Evolutionary conservation across 2,888 invertebrate species (phyloP).

Genomic region (Meteorus cinctellus): DNA sequence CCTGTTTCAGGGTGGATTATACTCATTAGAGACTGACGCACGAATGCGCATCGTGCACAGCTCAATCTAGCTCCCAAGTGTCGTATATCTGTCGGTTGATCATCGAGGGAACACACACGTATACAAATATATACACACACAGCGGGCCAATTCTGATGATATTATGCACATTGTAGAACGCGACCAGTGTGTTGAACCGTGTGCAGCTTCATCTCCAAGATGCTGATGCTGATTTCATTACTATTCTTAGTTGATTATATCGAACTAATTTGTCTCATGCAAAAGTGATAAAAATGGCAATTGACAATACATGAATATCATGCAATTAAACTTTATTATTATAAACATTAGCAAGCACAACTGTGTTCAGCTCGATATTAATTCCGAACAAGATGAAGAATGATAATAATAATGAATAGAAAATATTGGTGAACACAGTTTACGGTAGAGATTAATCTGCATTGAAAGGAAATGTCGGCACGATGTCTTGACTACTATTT

Average conservation of each 20-base stretch:
- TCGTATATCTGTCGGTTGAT: conserved; percentile 42
- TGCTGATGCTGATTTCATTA: conserved; percentile 28
- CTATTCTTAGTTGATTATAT: background rate
- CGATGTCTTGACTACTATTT: conserved; percentile 42
- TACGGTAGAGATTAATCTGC: conserved; percentile 52
- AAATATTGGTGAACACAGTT: conserved; percentile 27
- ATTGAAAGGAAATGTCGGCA: conserved; percentile 49
- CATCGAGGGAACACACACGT: conserved; percentile 39
- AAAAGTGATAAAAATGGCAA: background rate
- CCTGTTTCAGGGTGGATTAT: conserved; percentile 17
- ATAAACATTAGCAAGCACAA: background rate
- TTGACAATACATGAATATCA: conserved; percentile 4
- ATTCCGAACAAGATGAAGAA: background rate
- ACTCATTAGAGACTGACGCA: conserved; percentile 17
- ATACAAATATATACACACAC: conserved; percentile 27
- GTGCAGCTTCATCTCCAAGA: conserved; percentile 37
- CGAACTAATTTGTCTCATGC: conserved; percentile 12
- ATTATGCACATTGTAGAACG: conserved; percentile 41
- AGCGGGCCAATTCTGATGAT: background rate
- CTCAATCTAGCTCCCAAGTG: conserved; percentile 27
- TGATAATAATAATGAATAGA: background rate
- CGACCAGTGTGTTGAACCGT: conserved; percentile 54
- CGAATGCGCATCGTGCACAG: conserved; percentile 8
- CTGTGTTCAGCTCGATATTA: too few relatives aligned
- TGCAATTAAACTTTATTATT: conserved; percentile 39